Evolutionary conservation across 64 coral and sea anemone genomes (phyloP), one percentile per base, ranked within the genome.

Genomic region (Dendrophyllia cribrosa): DNA sequence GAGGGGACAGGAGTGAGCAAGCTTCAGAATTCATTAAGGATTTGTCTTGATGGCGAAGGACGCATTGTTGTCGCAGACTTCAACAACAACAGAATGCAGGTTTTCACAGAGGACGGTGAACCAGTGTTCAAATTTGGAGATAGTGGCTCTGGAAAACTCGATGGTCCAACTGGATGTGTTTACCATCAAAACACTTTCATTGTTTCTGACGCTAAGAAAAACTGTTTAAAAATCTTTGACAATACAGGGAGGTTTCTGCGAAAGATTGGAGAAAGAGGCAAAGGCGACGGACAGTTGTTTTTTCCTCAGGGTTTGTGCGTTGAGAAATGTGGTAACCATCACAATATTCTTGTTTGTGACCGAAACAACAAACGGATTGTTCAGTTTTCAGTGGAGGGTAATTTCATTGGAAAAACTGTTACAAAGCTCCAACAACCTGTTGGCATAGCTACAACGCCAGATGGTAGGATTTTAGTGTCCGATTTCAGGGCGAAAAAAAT

Each of bases 211-310:
- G 2, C 15, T 4, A 0, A 0, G 3, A 83, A 74, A 58, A 11
- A 91, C 66, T 52, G 65, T n/a, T 50, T 91, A 63, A 89, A 89
- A 70, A 21, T 79, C 14, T 89, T 78, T 89, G 88, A 79, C n/a
- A 74, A 15, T 22, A 10, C 64, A 9, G 63, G 75, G 19, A 63
- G 52, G 44, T 89, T 89, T 52, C 75, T 89, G 47, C 44, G 58
- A 53, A 83, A 83, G 34, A 63, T 91, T 82, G 66, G 89, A 90
- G 64, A 66, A 79, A 7, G 19, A 58, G 66, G 88, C 20, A 0
- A 12, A 45, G 76, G 46, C 10, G 67, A 91, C 52, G 78, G 78
- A 59, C 25, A 83, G 20, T 55, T 91, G 65, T 21, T 3, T 6
- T 5, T 13, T 8, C 89, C 89, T 15, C 34, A 0, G 25, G 26